phyloP scores from a whole-genome alignment of 2,113 vertebrate genomes.

The Neolamprologus variostigma region DNA sequence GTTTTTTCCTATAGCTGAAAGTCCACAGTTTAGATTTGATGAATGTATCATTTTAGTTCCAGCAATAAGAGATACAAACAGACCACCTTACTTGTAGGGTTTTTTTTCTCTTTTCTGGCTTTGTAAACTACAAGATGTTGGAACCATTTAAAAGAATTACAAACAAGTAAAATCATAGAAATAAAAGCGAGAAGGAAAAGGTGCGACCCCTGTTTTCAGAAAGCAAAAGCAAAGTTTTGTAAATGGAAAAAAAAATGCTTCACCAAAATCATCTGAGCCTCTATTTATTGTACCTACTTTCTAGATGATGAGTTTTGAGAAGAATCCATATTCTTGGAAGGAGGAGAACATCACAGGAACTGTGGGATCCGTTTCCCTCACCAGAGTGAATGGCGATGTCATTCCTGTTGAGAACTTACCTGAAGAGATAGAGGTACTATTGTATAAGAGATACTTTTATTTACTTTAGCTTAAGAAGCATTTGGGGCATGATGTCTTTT shows the following conservation, averaged over 20 bases:
- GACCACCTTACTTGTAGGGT: not conserved
- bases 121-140: not conserved
- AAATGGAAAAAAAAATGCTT: not conserved
- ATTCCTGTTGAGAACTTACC: slow-evolving; percentile 78
- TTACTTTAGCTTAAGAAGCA: not conserved
- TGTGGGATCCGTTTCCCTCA: slow-evolving; percentile 80
- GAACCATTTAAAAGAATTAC: not conserved
- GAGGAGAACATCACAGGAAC: slow-evolving; percentile 74
- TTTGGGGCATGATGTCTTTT: not conserved
- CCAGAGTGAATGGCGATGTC: slow-evolving; percentile 68
- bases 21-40: not conserved
- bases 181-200: not conserved
- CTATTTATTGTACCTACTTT: not conserved
- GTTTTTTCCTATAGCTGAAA: not conserved
- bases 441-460: not conserved
- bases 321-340: slow-evolving; percentile 78
- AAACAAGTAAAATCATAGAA: not conserved
- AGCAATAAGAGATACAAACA: not conserved
- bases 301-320: slow-evolving; percentile 88
- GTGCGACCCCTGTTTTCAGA: fast-evolving
- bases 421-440: slow-evolving; percentile 83
- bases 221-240: not conserved
- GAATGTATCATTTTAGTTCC: not conserved
- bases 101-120: not conserved
- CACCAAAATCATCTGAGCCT: not conserved